These are phyloP conservation scores for Hemiscyllium ocellatum DNA, from an alignment of 2,113 vertebrate genomes.

Conservation along the genomic window DNA sequence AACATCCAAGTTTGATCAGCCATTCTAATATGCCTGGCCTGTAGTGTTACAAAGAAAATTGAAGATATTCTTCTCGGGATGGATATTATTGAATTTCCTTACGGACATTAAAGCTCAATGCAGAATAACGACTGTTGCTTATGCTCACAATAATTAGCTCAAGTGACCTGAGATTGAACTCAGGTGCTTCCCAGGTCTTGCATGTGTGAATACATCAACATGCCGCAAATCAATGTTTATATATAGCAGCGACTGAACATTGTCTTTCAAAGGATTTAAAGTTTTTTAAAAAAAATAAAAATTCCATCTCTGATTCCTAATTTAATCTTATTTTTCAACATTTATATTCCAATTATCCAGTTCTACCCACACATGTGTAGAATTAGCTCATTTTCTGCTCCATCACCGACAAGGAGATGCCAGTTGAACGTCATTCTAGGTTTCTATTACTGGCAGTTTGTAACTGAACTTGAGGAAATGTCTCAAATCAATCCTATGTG, in stretches of 20 bases:
- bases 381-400: background rate
- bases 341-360: background rate
- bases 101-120: background rate
- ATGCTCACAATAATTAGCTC: background rate
- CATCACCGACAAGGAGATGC: background rate
- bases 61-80: background rate
- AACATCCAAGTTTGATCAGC: background rate
- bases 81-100: background rate
- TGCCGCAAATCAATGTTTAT: background rate
- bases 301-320: background rate
- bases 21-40: background rate
- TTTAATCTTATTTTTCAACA: background rate
- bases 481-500: background rate
- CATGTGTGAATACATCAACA: background rate
- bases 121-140: background rate
- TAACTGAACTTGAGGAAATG: background rate
- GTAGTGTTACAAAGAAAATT: background rate
- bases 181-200: no score
- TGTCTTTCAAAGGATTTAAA: background rate
- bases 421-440: background rate
- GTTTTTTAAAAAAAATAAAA: background rate
- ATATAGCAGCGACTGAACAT: background rate
- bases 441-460: background rate
- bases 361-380: background rate
- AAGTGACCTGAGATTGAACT: background rate